A percentile compares a stretch with the other conserved stretches of the same genome.
Conservation (phyloP, 2,113 vertebrate genomes). For the Coracopsis vasa region DNA sequence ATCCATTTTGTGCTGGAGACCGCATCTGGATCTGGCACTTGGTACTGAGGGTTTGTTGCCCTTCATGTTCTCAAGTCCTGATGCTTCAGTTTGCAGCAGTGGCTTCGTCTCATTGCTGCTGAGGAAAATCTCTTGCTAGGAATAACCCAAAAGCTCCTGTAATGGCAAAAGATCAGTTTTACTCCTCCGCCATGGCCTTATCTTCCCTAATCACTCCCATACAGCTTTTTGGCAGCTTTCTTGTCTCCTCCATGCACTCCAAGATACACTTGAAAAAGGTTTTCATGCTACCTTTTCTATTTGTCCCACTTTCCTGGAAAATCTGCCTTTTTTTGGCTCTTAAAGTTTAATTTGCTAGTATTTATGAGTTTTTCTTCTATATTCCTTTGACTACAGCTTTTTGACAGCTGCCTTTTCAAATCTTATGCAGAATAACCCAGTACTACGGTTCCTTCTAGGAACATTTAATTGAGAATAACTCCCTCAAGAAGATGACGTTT, state of each 20-base stretch:
- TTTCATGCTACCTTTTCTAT: background rate
- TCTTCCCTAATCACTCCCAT: background rate
- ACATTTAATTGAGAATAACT: background rate
- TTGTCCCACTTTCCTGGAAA: background rate
- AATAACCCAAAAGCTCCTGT: background rate
- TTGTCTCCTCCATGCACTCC: background rate
- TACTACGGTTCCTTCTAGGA: background rate
- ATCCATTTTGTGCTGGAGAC: background rate
- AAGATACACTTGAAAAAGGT: background rate
- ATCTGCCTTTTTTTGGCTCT: background rate
- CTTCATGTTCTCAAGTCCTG: rapidly evolving
- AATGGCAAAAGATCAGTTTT: background rate
- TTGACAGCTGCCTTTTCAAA: background rate
- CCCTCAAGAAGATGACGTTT: background rate
- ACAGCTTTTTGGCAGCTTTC: background rate
- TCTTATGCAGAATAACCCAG: background rate
- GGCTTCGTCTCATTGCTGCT: background rate
- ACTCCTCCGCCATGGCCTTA: background rate
- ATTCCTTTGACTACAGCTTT: background rate
- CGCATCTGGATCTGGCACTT: background rate
- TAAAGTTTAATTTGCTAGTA: background rate
- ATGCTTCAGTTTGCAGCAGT: background rate
- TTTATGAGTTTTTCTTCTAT: background rate
- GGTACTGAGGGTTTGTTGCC: background rate
- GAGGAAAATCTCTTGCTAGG: background rate